Conservation (phyloP, 2,888 invertebrate species). For the Xylophagus ater region DNA sequence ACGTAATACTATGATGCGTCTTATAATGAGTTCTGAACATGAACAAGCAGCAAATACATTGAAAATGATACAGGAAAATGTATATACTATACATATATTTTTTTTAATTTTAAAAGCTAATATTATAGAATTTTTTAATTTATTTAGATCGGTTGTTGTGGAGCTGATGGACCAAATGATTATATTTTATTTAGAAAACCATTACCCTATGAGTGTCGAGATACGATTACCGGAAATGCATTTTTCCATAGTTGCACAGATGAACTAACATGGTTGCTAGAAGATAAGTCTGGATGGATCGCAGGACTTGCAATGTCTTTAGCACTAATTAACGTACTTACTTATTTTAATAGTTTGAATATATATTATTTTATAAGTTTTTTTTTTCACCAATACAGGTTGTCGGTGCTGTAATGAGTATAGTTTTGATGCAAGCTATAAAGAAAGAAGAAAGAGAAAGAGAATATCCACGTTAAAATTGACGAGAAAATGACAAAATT, state of each 20-base stretch:
- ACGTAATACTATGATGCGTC: slow-evolving; percentile 52
- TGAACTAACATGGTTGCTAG: slow-evolving; percentile 78
- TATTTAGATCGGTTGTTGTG: slow-evolving; percentile 77
- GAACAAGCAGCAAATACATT: slow-evolving; percentile 55
- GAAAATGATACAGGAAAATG: slow-evolving; percentile 73
- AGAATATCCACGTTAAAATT: no score
- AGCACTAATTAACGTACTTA: slow-evolving; percentile 69
- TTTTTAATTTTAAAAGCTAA: slow-evolving; percentile 12
- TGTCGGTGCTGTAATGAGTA: slow-evolving; percentile 56
- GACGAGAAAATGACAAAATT: no score
- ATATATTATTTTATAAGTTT: slow-evolving; percentile 13
- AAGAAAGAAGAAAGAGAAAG: slow-evolving; percentile 61
- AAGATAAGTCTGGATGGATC: slow-evolving; percentile 72
- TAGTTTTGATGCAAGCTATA: slow-evolving; percentile 60
- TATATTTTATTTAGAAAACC: slow-evolving; percentile 66
- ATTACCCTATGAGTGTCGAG: slow-evolving; percentile 70
- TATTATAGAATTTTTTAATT: background rate
- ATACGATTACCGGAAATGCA: slow-evolving; percentile 79
- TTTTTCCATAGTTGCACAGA: slow-evolving; percentile 82
- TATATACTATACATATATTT: slow-evolving; percentile 39
- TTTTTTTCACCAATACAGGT: slow-evolving; percentile 42
- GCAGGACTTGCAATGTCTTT: slow-evolving; percentile 66
- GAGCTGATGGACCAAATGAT: slow-evolving; percentile 76
- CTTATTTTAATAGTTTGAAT: slow-evolving; percentile 4
- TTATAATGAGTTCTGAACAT: slow-evolving; percentile 68